Conservation (phyloP, 2,113 vertebrate genomes). For the Passer domesticus region DNA sequence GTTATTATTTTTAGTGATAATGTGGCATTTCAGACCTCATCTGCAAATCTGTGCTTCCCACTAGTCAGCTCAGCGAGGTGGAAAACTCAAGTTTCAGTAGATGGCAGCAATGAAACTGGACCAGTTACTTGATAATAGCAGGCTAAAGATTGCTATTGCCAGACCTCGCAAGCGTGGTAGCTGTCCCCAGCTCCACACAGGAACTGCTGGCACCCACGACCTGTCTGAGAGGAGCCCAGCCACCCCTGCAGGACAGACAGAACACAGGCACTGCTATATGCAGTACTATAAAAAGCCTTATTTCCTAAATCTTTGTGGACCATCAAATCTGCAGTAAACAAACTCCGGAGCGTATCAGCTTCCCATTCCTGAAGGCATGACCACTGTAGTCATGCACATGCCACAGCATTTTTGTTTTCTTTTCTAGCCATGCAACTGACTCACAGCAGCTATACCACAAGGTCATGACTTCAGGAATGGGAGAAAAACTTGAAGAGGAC, state of each 20-base stretch:
- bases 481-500: not conserved
- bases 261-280: not conserved
- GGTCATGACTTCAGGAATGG: not conserved
- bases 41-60: not conserved
- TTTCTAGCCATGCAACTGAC: not conserved
- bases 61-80: not conserved
- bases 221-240: not conserved
- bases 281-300: not conserved
- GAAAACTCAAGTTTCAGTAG: not conserved
- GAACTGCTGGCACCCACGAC: not conserved
- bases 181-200: not conserved
- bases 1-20: not conserved
- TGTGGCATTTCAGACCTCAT: slow-evolving; percentile 41
- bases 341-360: not conserved
- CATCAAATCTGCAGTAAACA: not conserved
- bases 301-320: not conserved
- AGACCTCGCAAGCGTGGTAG: rapidly evolving
- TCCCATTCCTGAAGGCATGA: not conserved
- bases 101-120: not conserved
- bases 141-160: not conserved
- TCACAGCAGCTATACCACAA: not conserved
- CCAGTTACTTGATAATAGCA: rapidly evolving
- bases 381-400: not conserved
- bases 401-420: not conserved
- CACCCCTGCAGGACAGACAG: not conserved